phyloP scores from a whole-genome alignment of 2,888 invertebrate genomes.

The Morinoia aosen region DNA sequence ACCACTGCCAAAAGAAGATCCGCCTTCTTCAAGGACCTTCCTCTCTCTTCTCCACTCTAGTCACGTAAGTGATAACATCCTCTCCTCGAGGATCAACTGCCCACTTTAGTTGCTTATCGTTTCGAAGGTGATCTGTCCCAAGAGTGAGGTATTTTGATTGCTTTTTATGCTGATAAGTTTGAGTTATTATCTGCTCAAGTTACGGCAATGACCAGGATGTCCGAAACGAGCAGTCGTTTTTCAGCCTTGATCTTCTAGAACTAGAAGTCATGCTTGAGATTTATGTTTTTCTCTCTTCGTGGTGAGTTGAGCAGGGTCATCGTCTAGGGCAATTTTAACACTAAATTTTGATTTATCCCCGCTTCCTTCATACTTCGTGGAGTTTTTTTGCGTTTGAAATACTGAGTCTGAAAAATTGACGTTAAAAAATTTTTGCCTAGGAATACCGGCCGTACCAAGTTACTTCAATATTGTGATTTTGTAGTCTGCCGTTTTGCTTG shows the following conservation, averaged over 20 bases:
- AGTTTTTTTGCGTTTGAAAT: not conserved
- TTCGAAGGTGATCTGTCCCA: not conserved
- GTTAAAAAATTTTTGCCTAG: not conserved
- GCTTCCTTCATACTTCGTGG: not conserved
- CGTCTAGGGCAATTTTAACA: not conserved
- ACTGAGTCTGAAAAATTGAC: not conserved
- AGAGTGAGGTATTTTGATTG: not conserved
- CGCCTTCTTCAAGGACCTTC: slow-evolving; percentile 65
- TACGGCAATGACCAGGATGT: not conserved
- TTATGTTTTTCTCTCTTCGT: not conserved
- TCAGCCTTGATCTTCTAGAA: not conserved
- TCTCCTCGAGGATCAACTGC: not conserved
- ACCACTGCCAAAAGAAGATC: slow-evolving; percentile 67
- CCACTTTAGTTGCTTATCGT: not conserved
- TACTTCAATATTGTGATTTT: not conserved
- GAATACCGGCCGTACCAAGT: not conserved
- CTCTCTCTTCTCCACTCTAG: slow-evolving; percentile 64
- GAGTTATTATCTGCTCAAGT: not conserved
- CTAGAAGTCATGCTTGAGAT: not conserved
- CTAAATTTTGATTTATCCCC: not conserved
- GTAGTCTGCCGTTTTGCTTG: not conserved
- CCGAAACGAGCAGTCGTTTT: not conserved
- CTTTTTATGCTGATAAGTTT: not conserved
- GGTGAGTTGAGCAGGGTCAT: not conserved
- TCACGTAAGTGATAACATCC: slow-evolving; percentile 61